Conservation (phyloP, 2,888 invertebrate species). For the Chrysotoxum bicinctum region DNA sequence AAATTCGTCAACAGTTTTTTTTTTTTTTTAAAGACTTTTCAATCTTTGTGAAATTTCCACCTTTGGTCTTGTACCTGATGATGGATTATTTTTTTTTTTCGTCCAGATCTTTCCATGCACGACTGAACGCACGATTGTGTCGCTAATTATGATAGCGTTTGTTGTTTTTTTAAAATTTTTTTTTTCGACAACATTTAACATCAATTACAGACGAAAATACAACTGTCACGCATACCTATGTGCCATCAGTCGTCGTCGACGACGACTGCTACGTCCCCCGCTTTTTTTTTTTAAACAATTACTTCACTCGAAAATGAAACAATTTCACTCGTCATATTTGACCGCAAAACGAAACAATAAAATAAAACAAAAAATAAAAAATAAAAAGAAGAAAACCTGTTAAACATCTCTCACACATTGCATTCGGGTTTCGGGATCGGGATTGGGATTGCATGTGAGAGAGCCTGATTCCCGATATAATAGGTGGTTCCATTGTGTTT, state of each 20-base stretch:
- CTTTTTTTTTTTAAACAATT: slow-evolving; percentile 33
- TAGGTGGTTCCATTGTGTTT: slow-evolving; percentile 64
- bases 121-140: slow-evolving; percentile 54
- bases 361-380: not conserved
- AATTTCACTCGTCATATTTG: slow-evolving; percentile 67
- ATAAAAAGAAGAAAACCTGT: slow-evolving; percentile 50
- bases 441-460: slow-evolving; percentile 57
- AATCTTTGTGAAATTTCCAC: not conserved
- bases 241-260: slow-evolving; percentile 15
- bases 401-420: slow-evolving; percentile 70
- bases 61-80: not conserved
- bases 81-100: not conserved
- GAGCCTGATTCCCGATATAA: slow-evolving; percentile 64
- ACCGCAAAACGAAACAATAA: slow-evolving; percentile 60
- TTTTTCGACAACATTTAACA: slow-evolving; percentile 66
- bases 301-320: slow-evolving; percentile 49
- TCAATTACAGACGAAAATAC: slow-evolving; percentile 65
- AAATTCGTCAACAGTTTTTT: not conserved
- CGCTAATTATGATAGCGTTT: slow-evolving; percentile 54
- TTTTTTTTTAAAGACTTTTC: not conserved
- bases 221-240: slow-evolving; percentile 68
- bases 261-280: slow-evolving; percentile 14
- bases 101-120: slow-evolving; percentile 40
- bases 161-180: slow-evolving; percentile 18
- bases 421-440: slow-evolving; percentile 29